Conservation (phyloP, 2,888 invertebrate species). For the Luffia ferchaultella region DNA sequence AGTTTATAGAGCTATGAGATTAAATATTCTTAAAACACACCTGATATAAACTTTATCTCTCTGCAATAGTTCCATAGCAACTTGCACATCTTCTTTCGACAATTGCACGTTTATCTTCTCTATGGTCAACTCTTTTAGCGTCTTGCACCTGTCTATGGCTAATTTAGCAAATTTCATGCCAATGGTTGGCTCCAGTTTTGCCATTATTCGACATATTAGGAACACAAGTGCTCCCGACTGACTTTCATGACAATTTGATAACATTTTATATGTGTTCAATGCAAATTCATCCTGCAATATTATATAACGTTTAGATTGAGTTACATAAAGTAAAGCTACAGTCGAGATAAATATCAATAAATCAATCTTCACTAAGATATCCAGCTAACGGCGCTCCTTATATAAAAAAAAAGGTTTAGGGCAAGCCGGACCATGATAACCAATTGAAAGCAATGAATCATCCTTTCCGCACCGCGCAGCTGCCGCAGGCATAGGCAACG, state of each 20-base stretch:
- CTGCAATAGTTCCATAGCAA: constrained; percentile 69
- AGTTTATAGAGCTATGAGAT: too few relatives aligned
- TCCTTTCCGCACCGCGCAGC: too few relatives aligned
- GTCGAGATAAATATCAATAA: too few relatives aligned
- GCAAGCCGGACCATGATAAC: too few relatives aligned
- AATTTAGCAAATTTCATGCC: constrained; percentile 67
- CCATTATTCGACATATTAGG: constrained; percentile 72
- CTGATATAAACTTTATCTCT: constrained; percentile 67
- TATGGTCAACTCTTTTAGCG: constrained; percentile 67
- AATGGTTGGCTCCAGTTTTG: constrained; percentile 66
- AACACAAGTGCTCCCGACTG: constrained; percentile 80
- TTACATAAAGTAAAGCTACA: too few relatives aligned
- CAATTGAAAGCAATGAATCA: too few relatives aligned
- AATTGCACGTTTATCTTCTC: constrained; percentile 72
- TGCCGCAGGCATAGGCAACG: too few relatives aligned
- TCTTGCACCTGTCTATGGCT: constrained; percentile 73
- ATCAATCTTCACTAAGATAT: too few relatives aligned
- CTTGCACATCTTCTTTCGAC: constrained; percentile 72
- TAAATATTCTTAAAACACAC: too few relatives aligned
- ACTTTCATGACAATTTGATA: constrained; percentile 72
- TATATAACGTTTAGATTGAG: too few relatives aligned
- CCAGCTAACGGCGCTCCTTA: too few relatives aligned
- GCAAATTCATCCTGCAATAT: constrained; percentile 71
- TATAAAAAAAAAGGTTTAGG: too few relatives aligned
- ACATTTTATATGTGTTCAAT: constrained; percentile 71